A percentile compares a stretch with the other conserved stretches of the same genome.
Evolutionary conservation across 2,113 vertebrate species (phyloP).

Genomic region (Electrona antarctica): DNA sequence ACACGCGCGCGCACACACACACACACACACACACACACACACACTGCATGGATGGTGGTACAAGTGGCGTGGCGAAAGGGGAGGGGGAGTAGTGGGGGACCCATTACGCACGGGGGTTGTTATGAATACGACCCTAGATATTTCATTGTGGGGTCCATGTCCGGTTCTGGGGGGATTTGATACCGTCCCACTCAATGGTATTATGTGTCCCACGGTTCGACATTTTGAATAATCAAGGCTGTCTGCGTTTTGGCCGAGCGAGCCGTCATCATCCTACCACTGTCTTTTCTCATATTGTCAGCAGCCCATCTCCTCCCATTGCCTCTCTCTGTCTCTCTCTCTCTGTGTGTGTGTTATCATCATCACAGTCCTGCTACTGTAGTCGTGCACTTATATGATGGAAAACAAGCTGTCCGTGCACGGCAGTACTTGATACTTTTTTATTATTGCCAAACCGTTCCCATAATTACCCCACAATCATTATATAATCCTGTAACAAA

Average conservation of each 20-base stretch:
- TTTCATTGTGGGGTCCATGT: conserved; percentile 62
- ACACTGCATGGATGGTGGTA: conserved; percentile 45
- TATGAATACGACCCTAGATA: conserved; percentile 62
- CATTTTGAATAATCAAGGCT: conserved; percentile 91
- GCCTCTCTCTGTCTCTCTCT: conserved; percentile 64
- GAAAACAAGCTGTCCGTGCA: conserved; percentile 86
- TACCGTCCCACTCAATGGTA: conserved; percentile 88
- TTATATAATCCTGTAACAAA: conserved; percentile 99
- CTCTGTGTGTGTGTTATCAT: conserved; percentile 75
- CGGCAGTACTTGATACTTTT: conserved; percentile 89
- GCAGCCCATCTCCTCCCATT: conserved; percentile 63
- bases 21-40: conserved; percentile 47
- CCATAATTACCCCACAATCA: conserved; percentile 99
- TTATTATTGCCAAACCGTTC: conserved; percentile 90
- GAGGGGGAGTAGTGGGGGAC: background rate
- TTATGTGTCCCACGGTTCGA: conserved; percentile 85
- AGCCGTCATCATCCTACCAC: conserved; percentile 71
- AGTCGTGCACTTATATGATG: conserved; percentile 83
- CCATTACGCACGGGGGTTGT: conserved; percentile 32
- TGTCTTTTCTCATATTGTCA: conserved; percentile 83
- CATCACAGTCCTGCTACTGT: conserved; percentile 75
- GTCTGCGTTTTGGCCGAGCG: conserved; percentile 84
- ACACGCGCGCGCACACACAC: background rate
- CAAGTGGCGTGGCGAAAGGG: conserved; percentile 29
- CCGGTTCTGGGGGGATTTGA: conserved; percentile 79